A percentile compares a stretch with the other conserved stretches of the same genome.
Conservation (phyloP, 2,888 invertebrate species). For the Diachrysia chrysitis region DNA sequence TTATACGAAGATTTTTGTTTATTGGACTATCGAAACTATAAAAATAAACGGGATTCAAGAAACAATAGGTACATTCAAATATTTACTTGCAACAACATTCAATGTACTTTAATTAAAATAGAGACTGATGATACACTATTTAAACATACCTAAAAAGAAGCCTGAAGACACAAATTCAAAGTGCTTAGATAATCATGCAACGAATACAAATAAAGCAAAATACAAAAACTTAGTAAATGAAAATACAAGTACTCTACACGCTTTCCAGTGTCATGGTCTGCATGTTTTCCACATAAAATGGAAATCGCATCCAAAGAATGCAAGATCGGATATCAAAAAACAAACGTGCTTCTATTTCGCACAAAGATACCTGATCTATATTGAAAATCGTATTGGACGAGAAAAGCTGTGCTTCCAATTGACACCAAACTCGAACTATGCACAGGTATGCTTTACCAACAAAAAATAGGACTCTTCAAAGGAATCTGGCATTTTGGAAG, state of each 20-base stretch:
- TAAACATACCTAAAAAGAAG: too few species aligned
- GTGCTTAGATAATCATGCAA: background rate
- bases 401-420: background rate
- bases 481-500: background rate
- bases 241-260: background rate
- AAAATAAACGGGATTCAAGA: too few species aligned
- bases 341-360: conserved; percentile 1
- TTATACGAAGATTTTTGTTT: too few species aligned
- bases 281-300: background rate
- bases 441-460: background rate
- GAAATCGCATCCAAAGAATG: conserved; percentile 4
- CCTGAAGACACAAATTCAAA: too few species aligned
- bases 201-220: background rate
- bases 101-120: too few species aligned
- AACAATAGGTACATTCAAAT: too few species aligned
- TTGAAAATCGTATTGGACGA: conserved; percentile 4
- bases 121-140: too few species aligned
- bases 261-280: background rate
- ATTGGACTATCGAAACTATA: too few species aligned
- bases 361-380: background rate
- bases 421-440: background rate
- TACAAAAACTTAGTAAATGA: background rate
- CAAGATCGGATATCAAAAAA: background rate
- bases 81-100: too few species aligned
- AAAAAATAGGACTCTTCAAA: conserved; percentile 1